Base-by-base conservation (phyloP, 2,888 invertebrate genomes). In the Priocnemis perturbator region DNA sequence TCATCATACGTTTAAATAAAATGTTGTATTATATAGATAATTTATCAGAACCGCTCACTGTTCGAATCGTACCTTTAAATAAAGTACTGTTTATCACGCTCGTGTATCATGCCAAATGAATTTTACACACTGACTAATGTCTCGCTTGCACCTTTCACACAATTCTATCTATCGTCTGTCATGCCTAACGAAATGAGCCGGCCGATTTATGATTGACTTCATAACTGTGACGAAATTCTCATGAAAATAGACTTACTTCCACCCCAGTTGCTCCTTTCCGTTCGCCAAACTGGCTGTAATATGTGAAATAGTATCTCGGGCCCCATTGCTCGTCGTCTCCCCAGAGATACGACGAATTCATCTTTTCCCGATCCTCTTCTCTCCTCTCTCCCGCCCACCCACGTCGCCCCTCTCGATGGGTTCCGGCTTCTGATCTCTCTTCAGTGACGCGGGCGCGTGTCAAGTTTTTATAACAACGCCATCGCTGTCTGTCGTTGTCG, bases 311-410 rank as follows among this genome's bases (percentile, higher is more conserved):
- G 81, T 90, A 91, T 72, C 91, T 86, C 47, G 87, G 86, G 5
- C 91, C 91, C 91, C 91, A 91, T 61, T 91, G 91, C 67, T 89
- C 89, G 83, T 92, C 91, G 69, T 89, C 85, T 50, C 91, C 91
- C 75, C 87, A 89, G 57, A 90, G 85, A 82, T 92, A 92, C 19
- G 92, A 92, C 1, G 90, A 89, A 84, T 91, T 90, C 85, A 87
- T 85, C 61, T 73, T 75, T 64, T 23, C 7, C 44, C 30, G 5
- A 7, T n/a, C 19, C 20, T 5, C 45, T 45, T 30, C 7, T 53
- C 44, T 26, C 45, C 53, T 44, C 37, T 19, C 11, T 17, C 37
- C 23, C 44, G 15, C 15, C 50, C n/a, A 1, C 50, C 3, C 4
- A 1, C 19, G 9, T 4, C n/a, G n/a, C 17, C 50, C 14, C 17